Evolutionary conservation across 1,140 invertebrate species (phyloP), one percentile per base, ranked within the genome.

Genomic region (Fopius arisanus): DNA sequence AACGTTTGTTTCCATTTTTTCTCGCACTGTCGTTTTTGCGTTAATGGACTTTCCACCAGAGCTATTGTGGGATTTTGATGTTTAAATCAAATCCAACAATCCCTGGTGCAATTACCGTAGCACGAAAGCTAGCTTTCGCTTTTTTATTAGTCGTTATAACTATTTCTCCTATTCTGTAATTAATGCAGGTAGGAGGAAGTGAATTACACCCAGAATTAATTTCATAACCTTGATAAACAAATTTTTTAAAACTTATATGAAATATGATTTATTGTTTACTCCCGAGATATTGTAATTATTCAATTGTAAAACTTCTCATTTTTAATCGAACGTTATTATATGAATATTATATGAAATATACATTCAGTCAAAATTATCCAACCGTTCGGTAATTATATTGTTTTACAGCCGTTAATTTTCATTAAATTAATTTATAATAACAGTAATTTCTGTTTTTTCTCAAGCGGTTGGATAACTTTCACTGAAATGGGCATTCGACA

Each of bases 101-200:
- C 19, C 19, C 54, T 26, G 23, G 23, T 59, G 54, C 23, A 59
- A 59, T 26, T 21, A 19, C 23, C 54, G 54, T 59, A 48, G 23
- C 19, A 26, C 23, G 54, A 59, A 59, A 59, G 54, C 54, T 23
- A 23, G 54, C 54, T 59, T 59, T 59, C 54, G 54, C 54, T 59
- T 59, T 59, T 59, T 28, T 5, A 26, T 23, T 14, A 59, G 1
- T 26, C 21, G 26, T 59, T 26, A 59, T 7, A 59, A 59, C 10
- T 59, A 23, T 59, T 23, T 51, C 14, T 51, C 19, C n/a, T 7
- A 51, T 51, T 51, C n/a, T 19, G 1, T 5, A 51, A 6, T 51
- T 19, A 51, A 51, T 51, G 6, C n/a, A 14, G 43, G 19, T 37
- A 10, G 33, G 9, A 51, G 43, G 19, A 59, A 19, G 23, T 0